phyloP scores from a whole-genome alignment of 2,888 invertebrate genomes.

The Mimas tiliae region DNA sequence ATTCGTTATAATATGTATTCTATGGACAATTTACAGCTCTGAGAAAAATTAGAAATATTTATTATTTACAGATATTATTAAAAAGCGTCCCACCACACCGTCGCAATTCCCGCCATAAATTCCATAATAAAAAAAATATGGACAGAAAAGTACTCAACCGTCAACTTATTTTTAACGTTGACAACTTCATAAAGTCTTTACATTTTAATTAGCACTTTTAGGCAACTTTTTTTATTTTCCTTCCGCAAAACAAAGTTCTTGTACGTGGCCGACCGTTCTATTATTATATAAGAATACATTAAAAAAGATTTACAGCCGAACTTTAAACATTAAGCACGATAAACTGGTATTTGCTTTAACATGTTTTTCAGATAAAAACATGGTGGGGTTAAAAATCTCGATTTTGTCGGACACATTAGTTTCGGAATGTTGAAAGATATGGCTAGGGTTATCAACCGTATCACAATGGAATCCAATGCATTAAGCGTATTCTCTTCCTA shows the following conservation, averaged over 20 bases:
- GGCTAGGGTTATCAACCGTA: neutral
- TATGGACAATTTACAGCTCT: no score
- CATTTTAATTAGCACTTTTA: slow-evolving; percentile 5
- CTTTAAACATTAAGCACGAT: slow-evolving; percentile 12
- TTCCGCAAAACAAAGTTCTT: slow-evolving; percentile 7
- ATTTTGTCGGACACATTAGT: slow-evolving; percentile 12
- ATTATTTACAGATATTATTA: neutral
- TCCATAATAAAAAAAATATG: neutral
- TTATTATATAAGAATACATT: slow-evolving; percentile 22
- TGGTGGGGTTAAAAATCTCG: neutral
- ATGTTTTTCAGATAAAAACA: slow-evolving; percentile 19
- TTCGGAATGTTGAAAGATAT: neutral
- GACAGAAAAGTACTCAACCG: neutral
- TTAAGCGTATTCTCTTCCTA: neutral
- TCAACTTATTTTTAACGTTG: neutral
- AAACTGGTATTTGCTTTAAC: slow-evolving; percentile 18
- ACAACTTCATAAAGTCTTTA: slow-evolving; percentile 14
- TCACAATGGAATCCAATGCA: no score
- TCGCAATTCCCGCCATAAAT: neutral
- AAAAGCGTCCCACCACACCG: neutral
- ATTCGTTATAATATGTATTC: no score
- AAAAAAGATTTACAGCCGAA: slow-evolving; percentile 14
- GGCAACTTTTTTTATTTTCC: slow-evolving; percentile 3
- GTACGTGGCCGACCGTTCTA: neutral
- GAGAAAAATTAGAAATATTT: no score